Conservation (phyloP, 2,113 vertebrate species). For the Sapajus apella region DNA sequence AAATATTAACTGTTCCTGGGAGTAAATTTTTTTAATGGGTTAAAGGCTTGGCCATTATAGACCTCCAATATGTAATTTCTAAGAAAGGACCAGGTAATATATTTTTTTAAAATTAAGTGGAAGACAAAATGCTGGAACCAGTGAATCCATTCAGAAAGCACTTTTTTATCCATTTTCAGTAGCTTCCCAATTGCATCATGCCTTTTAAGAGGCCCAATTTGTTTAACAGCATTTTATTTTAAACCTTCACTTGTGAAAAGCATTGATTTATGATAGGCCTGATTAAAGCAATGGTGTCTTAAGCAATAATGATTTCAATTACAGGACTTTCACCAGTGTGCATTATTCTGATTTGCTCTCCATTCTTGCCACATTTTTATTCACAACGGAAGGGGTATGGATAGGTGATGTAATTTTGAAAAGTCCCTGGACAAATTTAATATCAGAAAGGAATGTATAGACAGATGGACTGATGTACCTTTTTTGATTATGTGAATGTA, state of each 20-base stretch:
- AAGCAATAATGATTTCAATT: conserved; percentile 68
- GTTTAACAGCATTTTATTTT: conserved; percentile 72
- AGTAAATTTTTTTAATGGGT: conserved; percentile 74
- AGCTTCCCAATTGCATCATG: conserved; percentile 67
- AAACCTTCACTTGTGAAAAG: conserved; percentile 68
- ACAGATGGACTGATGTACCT: conserved; percentile 66
- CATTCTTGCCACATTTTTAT: conserved; percentile 62
- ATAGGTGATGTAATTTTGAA: conserved; percentile 71
- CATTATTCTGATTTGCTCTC: conserved; percentile 71
- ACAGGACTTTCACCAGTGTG: conserved; percentile 53
- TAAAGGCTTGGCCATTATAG: conserved; percentile 69
- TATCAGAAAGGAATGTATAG: conserved; percentile 71
- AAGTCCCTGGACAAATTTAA: conserved; percentile 74
- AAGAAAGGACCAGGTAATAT: conserved; percentile 70
- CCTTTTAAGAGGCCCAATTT: conserved; percentile 73
- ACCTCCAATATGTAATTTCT: conserved; percentile 73
- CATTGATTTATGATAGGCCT: conserved; percentile 70
- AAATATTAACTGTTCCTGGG: conserved; percentile 73
- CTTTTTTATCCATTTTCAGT: conserved; percentile 71
- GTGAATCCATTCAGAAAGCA: conserved; percentile 69
- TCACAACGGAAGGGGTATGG: conserved; percentile 59
- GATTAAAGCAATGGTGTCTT: conserved; percentile 75
- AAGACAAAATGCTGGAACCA: conserved; percentile 59
- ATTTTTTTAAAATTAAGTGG: conserved; percentile 73
- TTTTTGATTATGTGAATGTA: conserved; percentile 58